Conservation (phyloP, 2,113 vertebrate genomes). For the human region DNA sequence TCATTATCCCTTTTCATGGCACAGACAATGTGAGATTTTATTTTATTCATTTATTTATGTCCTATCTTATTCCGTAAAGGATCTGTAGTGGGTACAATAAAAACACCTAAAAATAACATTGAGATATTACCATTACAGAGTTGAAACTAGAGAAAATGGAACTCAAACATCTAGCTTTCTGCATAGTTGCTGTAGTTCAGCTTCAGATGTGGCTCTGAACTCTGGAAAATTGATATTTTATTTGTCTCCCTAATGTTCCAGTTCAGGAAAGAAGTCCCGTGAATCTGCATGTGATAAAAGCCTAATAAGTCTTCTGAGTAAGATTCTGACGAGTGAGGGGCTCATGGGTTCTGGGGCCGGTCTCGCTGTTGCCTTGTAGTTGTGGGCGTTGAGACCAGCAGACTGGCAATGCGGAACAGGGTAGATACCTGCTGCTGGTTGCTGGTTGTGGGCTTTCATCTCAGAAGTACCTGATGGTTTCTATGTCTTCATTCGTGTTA, state of each 20-base stretch:
- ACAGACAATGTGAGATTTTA: constrained; percentile 23
- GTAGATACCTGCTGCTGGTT: neutral
- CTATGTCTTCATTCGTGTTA: neutral
- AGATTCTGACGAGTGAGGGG: neutral
- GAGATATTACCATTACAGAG: neutral
- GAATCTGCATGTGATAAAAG: neutral
- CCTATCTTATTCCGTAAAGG: neutral
- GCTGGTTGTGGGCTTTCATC: neutral
- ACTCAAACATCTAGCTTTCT: neutral
- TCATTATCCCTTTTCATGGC: neutral
- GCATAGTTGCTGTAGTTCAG: neutral
- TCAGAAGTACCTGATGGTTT: neutral
- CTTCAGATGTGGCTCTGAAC: neutral
- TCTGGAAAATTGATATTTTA: neutral
- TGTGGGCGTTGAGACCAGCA: neutral
- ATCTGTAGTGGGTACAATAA: constrained; percentile 31
- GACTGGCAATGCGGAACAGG: neutral
- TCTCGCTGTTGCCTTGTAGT: neutral
- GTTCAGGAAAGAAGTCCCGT: neutral
- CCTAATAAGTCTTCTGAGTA: neutral
- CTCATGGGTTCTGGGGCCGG: neutral
- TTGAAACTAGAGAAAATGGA: constrained; percentile 18
- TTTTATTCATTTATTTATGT: constrained; percentile 16
- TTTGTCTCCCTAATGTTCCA: neutral
- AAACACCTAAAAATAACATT: neutral